Percentiles rank a stretch among this genome's conserved stretches.
phyloP scores from a whole-genome alignment of 2,113 vertebrate species.

The Poeciliopsis prolifica region DNA sequence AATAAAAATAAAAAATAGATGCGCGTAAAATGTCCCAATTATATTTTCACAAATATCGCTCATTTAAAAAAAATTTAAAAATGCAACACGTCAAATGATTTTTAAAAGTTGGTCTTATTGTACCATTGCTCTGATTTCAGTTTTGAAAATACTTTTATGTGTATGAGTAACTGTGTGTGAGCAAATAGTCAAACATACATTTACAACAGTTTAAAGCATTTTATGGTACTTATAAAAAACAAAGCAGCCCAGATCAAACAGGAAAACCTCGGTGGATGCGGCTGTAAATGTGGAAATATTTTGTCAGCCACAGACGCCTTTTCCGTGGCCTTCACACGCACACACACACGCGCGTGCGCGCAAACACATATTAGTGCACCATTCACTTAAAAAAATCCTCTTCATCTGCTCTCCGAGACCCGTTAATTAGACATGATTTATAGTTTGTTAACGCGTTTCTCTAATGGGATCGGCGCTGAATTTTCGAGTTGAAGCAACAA shows the following conservation, averaged over 20 bases:
- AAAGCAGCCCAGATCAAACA: slow-evolving; percentile 55
- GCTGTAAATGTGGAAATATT: slow-evolving; percentile 63
- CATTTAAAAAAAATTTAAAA: background rate
- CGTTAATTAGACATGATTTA: slow-evolving; percentile 60
- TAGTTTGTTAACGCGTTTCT: slow-evolving; percentile 53
- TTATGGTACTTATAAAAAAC: slow-evolving; percentile 64
- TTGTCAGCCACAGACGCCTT: slow-evolving; percentile 29
- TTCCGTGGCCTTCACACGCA: slow-evolving; percentile 42
- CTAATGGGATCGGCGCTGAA: slow-evolving; percentile 47
- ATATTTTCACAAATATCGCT: background rate
- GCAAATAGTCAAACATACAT: slow-evolving; percentile 50
- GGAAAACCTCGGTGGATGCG: slow-evolving; percentile 47
- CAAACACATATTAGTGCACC: slow-evolving; percentile 15
- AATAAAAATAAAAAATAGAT: background rate
- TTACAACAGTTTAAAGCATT: slow-evolving; percentile 59
- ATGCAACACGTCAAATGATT: background rate
- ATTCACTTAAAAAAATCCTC: slow-evolving; percentile 14
- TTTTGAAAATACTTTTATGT: background rate
- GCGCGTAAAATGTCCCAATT: background rate
- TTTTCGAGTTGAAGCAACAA: slow-evolving; percentile 69
- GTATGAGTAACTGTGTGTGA: slow-evolving; percentile 28
- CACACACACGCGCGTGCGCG: background rate
- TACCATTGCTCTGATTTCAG: background rate
- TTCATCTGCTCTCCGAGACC: slow-evolving; percentile 32
- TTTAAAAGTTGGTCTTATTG: background rate